A percentile compares a stretch with the other conserved stretches of the same genome.
phyloP scores from a whole-genome alignment of 1,140 invertebrate genomes.

The Apis laboriosa region DNA sequence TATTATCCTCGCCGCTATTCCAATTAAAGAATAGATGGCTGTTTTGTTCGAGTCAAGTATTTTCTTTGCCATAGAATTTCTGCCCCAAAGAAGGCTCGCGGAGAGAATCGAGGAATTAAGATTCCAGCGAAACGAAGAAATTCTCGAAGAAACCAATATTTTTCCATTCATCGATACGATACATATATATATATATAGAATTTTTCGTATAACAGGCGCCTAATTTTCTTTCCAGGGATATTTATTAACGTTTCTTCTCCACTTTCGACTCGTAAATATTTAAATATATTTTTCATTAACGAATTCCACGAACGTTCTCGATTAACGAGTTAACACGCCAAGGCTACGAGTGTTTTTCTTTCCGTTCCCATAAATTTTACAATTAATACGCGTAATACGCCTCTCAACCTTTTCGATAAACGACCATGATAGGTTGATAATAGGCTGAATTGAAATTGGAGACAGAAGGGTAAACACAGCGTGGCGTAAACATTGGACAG shows the following conservation, averaged over 20 bases:
- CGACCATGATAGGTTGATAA: background rate
- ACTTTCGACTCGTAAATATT: background rate
- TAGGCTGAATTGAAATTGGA: slow-evolving; percentile 38
- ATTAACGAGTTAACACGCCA: background rate
- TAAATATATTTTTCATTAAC: background rate
- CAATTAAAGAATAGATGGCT: background rate
- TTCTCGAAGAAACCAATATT: background rate
- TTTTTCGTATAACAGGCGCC: background rate
- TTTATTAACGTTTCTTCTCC: too few species aligned
- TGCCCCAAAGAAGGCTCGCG: background rate
- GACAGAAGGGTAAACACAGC: slow-evolving; percentile 54
- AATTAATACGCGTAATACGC: slow-evolving; percentile 3
- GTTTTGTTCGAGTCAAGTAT: background rate
- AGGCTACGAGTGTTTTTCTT: background rate
- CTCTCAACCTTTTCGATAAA: slow-evolving; percentile 36
- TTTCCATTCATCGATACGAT: background rate
- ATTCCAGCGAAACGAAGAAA: background rate
- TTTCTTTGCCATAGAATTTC: background rate
- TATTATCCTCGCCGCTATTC: background rate
- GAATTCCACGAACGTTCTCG: background rate
- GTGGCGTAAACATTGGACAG: background rate
- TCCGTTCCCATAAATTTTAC: slow-evolving; percentile 24
- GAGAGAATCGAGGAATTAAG: background rate
- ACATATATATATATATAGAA: background rate
- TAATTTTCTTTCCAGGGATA: background rate